Evolutionary conservation across 2,113 vertebrate species (phyloP).

Genomic region (Oncorhynchus kisutch): DNA sequence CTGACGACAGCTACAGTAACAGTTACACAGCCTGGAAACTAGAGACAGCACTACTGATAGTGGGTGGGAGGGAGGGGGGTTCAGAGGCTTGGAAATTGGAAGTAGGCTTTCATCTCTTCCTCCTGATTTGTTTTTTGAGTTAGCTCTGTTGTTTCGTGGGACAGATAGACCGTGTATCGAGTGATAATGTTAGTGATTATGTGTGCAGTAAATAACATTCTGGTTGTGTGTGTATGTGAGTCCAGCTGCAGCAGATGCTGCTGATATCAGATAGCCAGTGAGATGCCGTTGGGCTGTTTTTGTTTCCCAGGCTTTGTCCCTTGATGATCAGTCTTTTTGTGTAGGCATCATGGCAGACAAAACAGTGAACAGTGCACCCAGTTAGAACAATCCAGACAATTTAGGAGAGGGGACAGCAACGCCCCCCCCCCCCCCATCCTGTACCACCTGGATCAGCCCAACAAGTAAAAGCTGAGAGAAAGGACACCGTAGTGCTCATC

Average conservation of each 20-base stretch:
- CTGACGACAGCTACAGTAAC: slow-evolving; percentile 54
- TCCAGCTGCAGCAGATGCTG: slow-evolving; percentile 40
- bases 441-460: slow-evolving; percentile 32
- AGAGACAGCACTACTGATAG: slow-evolving; percentile 15
- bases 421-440: neutral
- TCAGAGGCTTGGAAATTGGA: neutral
- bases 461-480: slow-evolving; percentile 35
- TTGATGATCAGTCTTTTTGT: slow-evolving; percentile 44
- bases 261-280: slow-evolving; percentile 44
- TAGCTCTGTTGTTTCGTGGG: neutral
- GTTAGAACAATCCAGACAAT: slow-evolving; percentile 27
- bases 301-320: slow-evolving; percentile 55
- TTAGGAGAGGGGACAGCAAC: slow-evolving; percentile 1
- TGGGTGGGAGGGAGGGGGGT: slow-evolving; percentile 12
- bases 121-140: neutral
- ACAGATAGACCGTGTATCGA: no score
- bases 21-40: slow-evolving; percentile 3
- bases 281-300: slow-evolving; percentile 31
- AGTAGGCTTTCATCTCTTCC: neutral
- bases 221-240: neutral
- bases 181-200: no score
- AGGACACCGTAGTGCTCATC: neutral
- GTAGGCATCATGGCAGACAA: slow-evolving; percentile 59
- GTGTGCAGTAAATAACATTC: neutral
- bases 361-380: slow-evolving; percentile 46